Evolutionary conservation across 2,113 vertebrate genomes (phyloP), one percentile per base, ranked within the genome.

Genomic region (Chauna torquata): DNA sequence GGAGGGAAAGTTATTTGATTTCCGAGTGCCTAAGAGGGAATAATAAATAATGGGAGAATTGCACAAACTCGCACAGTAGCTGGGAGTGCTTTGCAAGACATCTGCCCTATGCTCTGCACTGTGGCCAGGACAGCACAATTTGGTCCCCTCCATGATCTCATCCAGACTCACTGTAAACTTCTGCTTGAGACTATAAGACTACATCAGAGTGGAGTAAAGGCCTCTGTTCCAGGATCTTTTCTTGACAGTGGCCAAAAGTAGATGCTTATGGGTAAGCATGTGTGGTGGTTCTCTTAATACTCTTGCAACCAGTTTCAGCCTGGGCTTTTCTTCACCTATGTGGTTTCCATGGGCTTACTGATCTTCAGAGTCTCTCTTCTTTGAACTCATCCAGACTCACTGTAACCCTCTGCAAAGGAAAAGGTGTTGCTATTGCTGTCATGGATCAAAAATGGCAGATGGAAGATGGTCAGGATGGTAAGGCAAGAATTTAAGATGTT

Each of bases 1-100:
- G 86, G 92, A 95, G 80, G 90, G 92, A 96, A 94, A 94, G 92
- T 68, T 15, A 71, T 94, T 90, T 95, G 90, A 93, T 91, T 97
- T 97, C 95, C 74, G 80, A 86, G 69, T 81, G 91, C 93, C 83
- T 94, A 65, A 88, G 85, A 89, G 65, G 80, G 91, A 97, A 89
- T 95, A 93, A 91, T 61, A 88, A 91, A 86, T 59, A 62, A 49
- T 91, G 88, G 83, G 82, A 86, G 59, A 90, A 44, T 22, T 38
- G 65, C 72, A 83, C 44, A 81, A 50, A 55, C 68, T 92, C 6
- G 5, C 42, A 8, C 25, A 75, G 83, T 27, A 24, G 32, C 83
- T 65, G 74, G 47, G 36, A 79, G 82, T 16, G 45, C 59, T 75
- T 27, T 82, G 87, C 74, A 50, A 7, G 50, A 50, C 72, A 59